Evolutionary conservation across 1,140 invertebrate genomes (phyloP).

Genomic region (Drosophila sechellia): DNA sequence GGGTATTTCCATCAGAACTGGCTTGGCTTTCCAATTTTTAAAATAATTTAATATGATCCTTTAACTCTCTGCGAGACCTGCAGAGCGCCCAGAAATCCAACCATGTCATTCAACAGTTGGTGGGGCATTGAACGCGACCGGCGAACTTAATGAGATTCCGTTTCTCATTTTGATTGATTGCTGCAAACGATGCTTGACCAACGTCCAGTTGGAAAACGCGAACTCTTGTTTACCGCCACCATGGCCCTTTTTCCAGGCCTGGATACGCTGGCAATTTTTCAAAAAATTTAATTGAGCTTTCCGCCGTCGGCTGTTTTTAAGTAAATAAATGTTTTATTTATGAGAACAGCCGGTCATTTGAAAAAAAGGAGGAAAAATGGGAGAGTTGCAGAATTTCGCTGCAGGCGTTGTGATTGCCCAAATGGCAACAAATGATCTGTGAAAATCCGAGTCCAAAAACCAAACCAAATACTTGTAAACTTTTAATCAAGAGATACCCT

Average conservation of each 20-base stretch:
- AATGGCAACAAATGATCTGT: slow-evolving; percentile 72
- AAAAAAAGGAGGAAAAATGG: not conserved
- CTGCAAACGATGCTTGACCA: slow-evolving; percentile 40
- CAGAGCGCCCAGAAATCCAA: not conserved
- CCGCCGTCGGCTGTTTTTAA: slow-evolving; percentile 65
- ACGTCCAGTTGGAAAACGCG: slow-evolving; percentile 14
- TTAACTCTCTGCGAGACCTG: too few species aligned
- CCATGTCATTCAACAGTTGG: slow-evolving; percentile 37
- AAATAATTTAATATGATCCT: not conserved
- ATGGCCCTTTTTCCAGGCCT: not conserved
- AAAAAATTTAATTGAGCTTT: slow-evolving; percentile 75
- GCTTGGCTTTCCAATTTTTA: not conserved
- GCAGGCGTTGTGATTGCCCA: slow-evolving; percentile 35
- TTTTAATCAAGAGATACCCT: slow-evolving; percentile 68
- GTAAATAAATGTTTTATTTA: slow-evolving; percentile 79
- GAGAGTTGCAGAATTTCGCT: slow-evolving; percentile 3
- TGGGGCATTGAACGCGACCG: slow-evolving; percentile 27
- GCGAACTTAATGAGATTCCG: slow-evolving; percentile 62
- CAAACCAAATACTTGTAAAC: slow-evolving; percentile 59
- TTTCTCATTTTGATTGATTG: slow-evolving; percentile 68
- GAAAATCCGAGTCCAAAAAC: slow-evolving; percentile 52
- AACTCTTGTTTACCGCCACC: not conserved
- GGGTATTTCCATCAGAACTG: not conserved
- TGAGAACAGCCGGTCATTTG: slow-evolving; percentile 31
- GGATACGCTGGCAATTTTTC: slow-evolving; percentile 59